Conservation (phyloP, 2,888 invertebrate species). For the Mythimna ferrago region DNA sequence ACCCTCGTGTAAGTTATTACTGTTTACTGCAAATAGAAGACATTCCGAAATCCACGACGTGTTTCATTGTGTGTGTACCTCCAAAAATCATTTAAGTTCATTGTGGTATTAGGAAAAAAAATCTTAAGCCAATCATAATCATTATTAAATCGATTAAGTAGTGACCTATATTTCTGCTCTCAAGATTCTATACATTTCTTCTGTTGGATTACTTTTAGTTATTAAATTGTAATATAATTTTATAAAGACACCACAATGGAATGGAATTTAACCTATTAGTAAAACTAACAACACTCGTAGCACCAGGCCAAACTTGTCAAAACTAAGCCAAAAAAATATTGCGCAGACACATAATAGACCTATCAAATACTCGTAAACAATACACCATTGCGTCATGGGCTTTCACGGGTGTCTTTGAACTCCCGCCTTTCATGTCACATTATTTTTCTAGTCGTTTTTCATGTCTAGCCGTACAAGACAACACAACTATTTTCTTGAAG, state of each 20-base stretch:
- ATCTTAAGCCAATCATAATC: constrained; percentile 9
- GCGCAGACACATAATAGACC: neutral
- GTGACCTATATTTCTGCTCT: neutral
- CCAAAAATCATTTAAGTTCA: constrained; percentile 21
- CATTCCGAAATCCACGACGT: no score
- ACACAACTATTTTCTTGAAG: constrained; percentile 12
- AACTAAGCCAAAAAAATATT: no score
- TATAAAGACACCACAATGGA: neutral
- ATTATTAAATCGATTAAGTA: neutral
- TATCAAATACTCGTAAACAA: neutral
- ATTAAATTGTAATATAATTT: neutral
- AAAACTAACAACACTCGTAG: no score
- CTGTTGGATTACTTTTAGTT: neutral
- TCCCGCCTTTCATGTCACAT: constrained; percentile 10
- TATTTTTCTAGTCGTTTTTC: constrained; percentile 5
- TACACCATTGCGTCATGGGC: constrained; percentile 6
- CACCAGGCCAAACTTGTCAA: no score
- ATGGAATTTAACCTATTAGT: neutral
- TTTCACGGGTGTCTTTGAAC: constrained; percentile 11
- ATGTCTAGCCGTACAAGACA: constrained; percentile 11
- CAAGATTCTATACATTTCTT: neutral
- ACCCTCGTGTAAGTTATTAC: no score
- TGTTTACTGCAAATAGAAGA: no score
- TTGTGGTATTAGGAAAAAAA: constrained; percentile 20
- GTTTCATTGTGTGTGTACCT: no score